A percentile compares a stretch with the other conserved stretches of the same genome.
These are phyloP conservation scores for Tonatia bakeri DNA, from an alignment of 2,113 vertebrate genomes.

Conservation along the genomic window DNA sequence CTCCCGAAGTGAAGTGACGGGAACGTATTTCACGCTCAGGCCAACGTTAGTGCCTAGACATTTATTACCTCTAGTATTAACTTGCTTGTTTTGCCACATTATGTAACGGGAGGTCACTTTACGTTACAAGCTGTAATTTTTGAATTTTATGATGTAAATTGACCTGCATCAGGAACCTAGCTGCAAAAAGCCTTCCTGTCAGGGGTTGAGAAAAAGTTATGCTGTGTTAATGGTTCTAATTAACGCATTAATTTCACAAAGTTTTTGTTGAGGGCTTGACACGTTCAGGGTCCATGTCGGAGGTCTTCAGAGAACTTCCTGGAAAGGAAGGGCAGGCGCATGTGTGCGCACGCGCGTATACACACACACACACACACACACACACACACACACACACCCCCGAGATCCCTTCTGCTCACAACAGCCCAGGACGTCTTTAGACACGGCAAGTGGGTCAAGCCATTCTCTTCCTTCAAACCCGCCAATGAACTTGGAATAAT, in stretches of 20 bases:
- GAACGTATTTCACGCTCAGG: conserved; percentile 66
- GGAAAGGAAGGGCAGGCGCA: not conserved
- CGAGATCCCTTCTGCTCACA: rapidly evolving
- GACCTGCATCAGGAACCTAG: conserved; percentile 65
- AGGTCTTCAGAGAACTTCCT: not conserved
- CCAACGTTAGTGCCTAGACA: conserved; percentile 62
- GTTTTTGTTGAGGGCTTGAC: not conserved
- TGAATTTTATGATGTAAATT: conserved; percentile 69
- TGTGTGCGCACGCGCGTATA: rapidly evolving
- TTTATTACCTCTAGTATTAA: conserved; percentile 70
- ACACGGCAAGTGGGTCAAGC: not conserved
- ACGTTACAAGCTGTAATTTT: conserved; percentile 68
- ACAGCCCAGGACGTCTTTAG: not conserved
- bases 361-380: rapidly evolving
- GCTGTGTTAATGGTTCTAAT: conserved; percentile 49
- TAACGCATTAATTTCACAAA: not conserved
- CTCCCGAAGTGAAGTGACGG: conserved; percentile 9
- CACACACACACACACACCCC: rapidly evolving
- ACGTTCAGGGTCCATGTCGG: rapidly evolving
- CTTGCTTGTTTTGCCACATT: conserved; percentile 73
- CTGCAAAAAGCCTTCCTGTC: not conserved
- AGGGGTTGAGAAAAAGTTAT: not conserved
- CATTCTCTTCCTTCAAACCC: not conserved
- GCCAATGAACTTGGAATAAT: not conserved
- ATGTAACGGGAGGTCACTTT: conserved; percentile 69